These are phyloP conservation scores for Petrocephalus sullivani DNA, from an alignment of 2,797 vertebrate species.

Conservation along the genomic window DNA sequence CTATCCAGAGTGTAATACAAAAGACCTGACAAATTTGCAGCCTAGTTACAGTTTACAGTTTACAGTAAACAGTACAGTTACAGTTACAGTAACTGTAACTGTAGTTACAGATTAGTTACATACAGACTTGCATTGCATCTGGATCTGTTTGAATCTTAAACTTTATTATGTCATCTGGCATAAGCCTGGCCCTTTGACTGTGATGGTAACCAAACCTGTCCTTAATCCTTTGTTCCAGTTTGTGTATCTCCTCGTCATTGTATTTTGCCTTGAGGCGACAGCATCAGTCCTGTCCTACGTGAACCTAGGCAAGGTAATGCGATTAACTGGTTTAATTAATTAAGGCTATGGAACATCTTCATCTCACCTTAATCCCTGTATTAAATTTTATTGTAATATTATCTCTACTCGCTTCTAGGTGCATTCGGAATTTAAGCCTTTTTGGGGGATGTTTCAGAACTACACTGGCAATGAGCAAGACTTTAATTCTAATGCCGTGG, in stretches of 20 bases:
- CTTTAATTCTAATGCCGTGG: constrained; percentile 42
- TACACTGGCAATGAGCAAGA: constrained; percentile 52
- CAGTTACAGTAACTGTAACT: too few species aligned
- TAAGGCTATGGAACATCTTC: not conserved
- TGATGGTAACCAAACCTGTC: not conserved
- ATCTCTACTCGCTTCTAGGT: constrained; percentile 38
- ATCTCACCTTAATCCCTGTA: not conserved
- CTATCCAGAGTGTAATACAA: not conserved
- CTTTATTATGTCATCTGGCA: not conserved
- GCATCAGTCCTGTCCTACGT: constrained; percentile 45
- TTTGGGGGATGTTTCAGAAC: constrained; percentile 47
- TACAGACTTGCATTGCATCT: not conserved
- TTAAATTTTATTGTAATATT: not conserved
- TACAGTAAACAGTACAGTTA: too few species aligned
- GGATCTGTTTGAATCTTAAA: not conserved
- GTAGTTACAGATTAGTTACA: not conserved
- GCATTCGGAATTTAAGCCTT: constrained; percentile 41
- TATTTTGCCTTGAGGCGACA: constrained; percentile 46
- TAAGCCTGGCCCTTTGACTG: not conserved
- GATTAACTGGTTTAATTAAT: not conserved
- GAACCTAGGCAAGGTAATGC: constrained; percentile 43
- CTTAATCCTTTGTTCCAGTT: constrained; percentile 44
- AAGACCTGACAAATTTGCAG: not conserved
- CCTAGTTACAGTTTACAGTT: too few species aligned
- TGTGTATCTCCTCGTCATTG: constrained; percentile 51